Conservation (phyloP, 2,797 vertebrate species). For the Lithobates pipiens region DNA sequence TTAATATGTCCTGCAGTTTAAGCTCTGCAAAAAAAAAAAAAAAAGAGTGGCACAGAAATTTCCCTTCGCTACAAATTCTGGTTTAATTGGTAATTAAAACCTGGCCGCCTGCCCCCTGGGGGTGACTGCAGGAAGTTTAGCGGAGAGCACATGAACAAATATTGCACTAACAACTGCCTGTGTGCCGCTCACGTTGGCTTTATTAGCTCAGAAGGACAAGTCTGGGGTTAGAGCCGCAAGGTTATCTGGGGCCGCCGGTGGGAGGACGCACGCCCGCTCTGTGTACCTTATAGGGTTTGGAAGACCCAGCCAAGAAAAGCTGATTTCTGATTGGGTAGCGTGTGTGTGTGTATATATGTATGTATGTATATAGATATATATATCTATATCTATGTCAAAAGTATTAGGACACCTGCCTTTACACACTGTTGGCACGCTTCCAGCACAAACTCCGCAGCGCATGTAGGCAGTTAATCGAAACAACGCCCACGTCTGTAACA, state of each 20-base stretch:
- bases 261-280: too few relatives aligned
- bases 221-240: not conserved
- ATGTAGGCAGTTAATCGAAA: too few relatives aligned
- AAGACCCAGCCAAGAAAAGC: too few relatives aligned
- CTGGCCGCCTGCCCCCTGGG: conserved; percentile 10
- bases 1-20: not conserved
- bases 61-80: conserved; percentile 2
- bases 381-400: too few relatives aligned
- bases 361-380: too few relatives aligned
- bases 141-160: not conserved
- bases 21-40: not conserved
- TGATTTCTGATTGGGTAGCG: too few relatives aligned
- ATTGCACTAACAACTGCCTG: not conserved
- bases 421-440: too few relatives aligned
- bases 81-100: conserved; percentile 36
- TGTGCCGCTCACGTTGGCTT: not conserved
- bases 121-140: conserved; percentile 10
- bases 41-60: not conserved
- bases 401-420: too few relatives aligned
- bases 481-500: too few relatives aligned
- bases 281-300: too few relatives aligned
- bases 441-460: too few relatives aligned
- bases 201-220: not conserved
- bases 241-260: not conserved
- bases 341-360: too few relatives aligned